phyloP scores from a whole-genome alignment of 2,888 invertebrate species.

The Calameuta pallipes region DNA sequence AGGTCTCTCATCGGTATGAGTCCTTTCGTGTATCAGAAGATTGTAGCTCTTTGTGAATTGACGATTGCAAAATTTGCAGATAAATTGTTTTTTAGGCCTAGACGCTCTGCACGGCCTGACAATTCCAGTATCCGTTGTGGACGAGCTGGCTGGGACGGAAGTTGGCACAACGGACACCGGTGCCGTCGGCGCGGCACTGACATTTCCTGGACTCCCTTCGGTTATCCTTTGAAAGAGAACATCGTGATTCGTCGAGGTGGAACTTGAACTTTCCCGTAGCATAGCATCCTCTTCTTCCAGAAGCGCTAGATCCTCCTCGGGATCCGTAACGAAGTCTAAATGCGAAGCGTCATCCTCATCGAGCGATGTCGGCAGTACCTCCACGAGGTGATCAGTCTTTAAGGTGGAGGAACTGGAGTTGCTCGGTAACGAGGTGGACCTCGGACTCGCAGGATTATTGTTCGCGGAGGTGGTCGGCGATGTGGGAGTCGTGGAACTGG shows the following conservation, averaged over 20 bases:
- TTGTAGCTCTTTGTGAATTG: constrained; percentile 99
- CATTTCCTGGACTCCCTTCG: constrained; percentile 35
- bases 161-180: constrained; percentile 28
- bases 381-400: constrained; percentile 29
- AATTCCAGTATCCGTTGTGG: constrained; percentile 34
- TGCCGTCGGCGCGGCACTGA: constrained; percentile 14
- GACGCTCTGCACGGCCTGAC: constrained; percentile 55
- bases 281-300: constrained; percentile 81
- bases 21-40: constrained; percentile 97
- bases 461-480: constrained; percentile 68
- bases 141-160: constrained; percentile 13
- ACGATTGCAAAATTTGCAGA: constrained; percentile 97
- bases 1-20: constrained; percentile 95
- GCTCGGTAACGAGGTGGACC: constrained; percentile 6
- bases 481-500: constrained; percentile 66
- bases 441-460: constrained; percentile 68
- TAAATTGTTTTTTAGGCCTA: constrained; percentile 90
- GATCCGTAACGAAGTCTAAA: constrained; percentile 58
- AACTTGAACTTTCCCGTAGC: constrained; percentile 68
- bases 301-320: constrained; percentile 79
- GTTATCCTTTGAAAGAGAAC: constrained; percentile 55
- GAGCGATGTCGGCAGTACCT: constrained; percentile 32
- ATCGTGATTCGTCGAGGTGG: constrained; percentile 42
- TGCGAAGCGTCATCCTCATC: constrained; percentile 51
- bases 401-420: constrained; percentile 11